Percentiles rank a stretch among this genome's conserved stretches.
Conservation (phyloP, 2,797 vertebrate genomes). For the Psittacula derbiana region DNA sequence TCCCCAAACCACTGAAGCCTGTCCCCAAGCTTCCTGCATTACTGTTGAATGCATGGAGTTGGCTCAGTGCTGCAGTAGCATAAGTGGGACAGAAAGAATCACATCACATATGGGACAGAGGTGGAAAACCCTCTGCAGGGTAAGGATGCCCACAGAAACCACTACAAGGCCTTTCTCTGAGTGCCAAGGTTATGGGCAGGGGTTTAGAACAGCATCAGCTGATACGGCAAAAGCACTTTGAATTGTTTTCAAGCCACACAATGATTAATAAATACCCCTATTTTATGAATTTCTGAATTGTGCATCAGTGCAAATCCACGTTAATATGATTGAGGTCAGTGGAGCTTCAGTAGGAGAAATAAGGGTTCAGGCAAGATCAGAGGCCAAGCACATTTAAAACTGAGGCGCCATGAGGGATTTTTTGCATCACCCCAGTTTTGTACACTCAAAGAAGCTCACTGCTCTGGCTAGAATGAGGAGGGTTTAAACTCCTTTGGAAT, state of each 20-base stretch:
- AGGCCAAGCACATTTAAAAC: not conserved
- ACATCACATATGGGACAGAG: rapidly evolving
- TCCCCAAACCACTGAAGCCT: not conserved
- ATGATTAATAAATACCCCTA: not conserved
- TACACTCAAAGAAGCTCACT: not conserved
- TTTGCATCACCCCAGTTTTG: not conserved
- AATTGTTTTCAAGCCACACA: not conserved
- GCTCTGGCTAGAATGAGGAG: not conserved
- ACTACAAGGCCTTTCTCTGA: not conserved
- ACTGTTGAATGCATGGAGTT: rapidly evolving
- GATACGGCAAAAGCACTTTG: not conserved
- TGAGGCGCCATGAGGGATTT: not conserved
- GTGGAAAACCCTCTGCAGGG: not conserved
- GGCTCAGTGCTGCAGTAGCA: not conserved
- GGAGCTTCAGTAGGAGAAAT: not conserved
- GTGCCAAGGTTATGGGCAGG: not conserved
- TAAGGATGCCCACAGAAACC: not conserved
- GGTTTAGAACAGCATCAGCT: not conserved
- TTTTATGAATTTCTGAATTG: not conserved
- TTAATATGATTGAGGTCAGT: not conserved
- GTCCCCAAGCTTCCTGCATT: not conserved
- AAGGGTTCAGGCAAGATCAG: not conserved
- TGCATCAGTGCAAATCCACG: not conserved
- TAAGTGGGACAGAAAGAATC: not conserved
- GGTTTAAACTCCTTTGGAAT: not conserved